Evolutionary conservation across 53 echinoderm and acorn worm genomes (phyloP), one percentile per base, ranked within the genome.

Genomic region (Stichopus horrens): DNA sequence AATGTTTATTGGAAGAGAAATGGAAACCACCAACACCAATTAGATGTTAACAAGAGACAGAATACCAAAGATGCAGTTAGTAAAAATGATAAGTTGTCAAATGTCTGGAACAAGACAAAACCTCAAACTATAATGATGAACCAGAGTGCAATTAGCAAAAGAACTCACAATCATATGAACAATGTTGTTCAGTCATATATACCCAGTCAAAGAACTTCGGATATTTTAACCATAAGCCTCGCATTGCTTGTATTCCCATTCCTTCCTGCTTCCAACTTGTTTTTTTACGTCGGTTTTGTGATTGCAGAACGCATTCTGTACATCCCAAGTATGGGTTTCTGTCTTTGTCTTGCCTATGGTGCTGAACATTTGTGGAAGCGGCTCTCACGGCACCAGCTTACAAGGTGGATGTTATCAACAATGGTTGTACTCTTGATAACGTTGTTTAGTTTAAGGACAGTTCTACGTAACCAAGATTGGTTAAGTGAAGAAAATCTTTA

Each of bases 221-320:
- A 96, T 54, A 89, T 92, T 4, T 57, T 94, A 52, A 90, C 96
- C 52, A 73, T 92, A 7, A 88, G 92, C 75, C 56, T 96, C 68
- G 88, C 93, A 9, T 89, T 98, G 8, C 79, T 98, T 73, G 88
- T 98, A 5, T 92, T 98, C 55, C 92, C 98, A 0, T 98, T 95
- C 76, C 90, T 98, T 11, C 95, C 95, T 8, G 98, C 98, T 53
- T 89, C 98, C n/a, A 98, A 98, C 86, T 23, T 95, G 19, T 90
- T 96, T 54, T 96, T 96, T 82, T 99, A 99, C 86, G 99, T 99
- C 0, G 99, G 99, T 51, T 99, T 99, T 59, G 99, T 99, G 73
- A 82, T 99, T 1, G 99, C 99, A 0, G 99, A 99, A 71, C 93
- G 99, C 11, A 93, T 99, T 86, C 90, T 99, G n/a, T 99, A 99